Conservation (phyloP, 2,797 vertebrate species). For the Bucorvus abyssinicus region DNA sequence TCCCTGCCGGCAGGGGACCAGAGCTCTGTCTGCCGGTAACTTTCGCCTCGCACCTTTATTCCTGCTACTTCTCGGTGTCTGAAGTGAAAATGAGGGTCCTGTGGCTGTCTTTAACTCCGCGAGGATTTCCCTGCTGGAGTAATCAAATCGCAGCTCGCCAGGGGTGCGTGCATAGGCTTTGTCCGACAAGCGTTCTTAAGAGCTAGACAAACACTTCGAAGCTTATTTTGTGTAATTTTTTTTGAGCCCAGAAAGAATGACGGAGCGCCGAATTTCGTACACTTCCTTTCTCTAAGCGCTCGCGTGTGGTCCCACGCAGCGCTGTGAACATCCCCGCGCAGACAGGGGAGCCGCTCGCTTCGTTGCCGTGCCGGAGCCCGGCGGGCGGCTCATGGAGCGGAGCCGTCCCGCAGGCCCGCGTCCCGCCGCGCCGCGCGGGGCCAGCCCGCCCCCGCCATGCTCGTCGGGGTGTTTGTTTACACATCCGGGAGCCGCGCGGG, state of each 20-base stretch:
- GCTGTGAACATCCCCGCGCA: neutral
- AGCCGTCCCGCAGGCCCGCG: neutral
- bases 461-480: conserved; percentile 83
- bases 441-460: neutral
- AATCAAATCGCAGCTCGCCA: neutral
- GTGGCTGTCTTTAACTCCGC: neutral
- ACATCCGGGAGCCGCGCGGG: conserved; percentile 79
- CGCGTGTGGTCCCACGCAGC: neutral
- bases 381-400: neutral
- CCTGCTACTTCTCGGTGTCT: neutral
- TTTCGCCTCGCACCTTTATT: neutral
- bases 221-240: neutral
- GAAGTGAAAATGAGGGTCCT: neutral
- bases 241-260: too few species aligned
- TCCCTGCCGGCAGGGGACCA: neutral
- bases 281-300: too few species aligned
- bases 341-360: too few species aligned
- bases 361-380: neutral
- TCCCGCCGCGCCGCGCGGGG: neutral
- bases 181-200: too few species aligned
- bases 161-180: neutral
- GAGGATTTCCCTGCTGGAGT: neutral
- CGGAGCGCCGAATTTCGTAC: neutral
- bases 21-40: neutral
- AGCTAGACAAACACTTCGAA: neutral